Evolutionary conservation across 37 sponge, comb jelly and placozoan species (phyloP), one percentile per base, ranked within the genome.

Genomic region (Eunapius fragilis): DNA sequence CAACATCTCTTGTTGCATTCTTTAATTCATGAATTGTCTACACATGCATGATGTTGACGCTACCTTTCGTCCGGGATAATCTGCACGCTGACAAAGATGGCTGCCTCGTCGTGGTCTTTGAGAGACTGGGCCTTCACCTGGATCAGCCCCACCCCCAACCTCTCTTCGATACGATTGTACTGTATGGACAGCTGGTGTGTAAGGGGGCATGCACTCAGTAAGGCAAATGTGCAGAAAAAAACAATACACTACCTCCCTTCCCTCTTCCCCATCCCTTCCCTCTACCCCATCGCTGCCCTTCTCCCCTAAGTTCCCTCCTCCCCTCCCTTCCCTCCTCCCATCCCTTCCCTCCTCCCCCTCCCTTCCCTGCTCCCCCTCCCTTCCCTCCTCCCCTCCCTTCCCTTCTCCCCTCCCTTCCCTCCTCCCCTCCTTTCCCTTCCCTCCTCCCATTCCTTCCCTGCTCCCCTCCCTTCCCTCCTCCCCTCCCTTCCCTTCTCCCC

Each of bases 11-110:
- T n/a, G n/a, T n/a, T n/a, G n/a, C n/a, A n/a, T n/a, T n/a, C n/a
- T n/a, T n/a, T n/a, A n/a, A n/a, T n/a, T n/a, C n/a, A n/a, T n/a
- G n/a, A n/a, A n/a, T n/a, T n/a, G n/a, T n/a, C n/a, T n/a, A n/a
- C n/a, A n/a, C 41, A 41, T 41, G 41, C 6, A 41, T 41, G 41
- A 41, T 41, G 41, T n/a, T n/a, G 41, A 6, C 6, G 25, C 27
- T 23, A 85, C 90, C 82, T 74, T 17, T 34, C 30, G 32, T 90
- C 90, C 12, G 90, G 90, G 70, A 90, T 38, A 17, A 90, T 67
- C 67, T 86, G 86, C n/a, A 86, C 76, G 32, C 81, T 90, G 70
- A 85, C 34, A 31, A 90, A 90, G 25, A 86, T 71, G 27, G 76
- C 90, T 41, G 38, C 31, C 41, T 41, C 27, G 34, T 84, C 81